phyloP scores from a whole-genome alignment of 1,140 invertebrate genomes.

The Conus ventricosus region DNA sequence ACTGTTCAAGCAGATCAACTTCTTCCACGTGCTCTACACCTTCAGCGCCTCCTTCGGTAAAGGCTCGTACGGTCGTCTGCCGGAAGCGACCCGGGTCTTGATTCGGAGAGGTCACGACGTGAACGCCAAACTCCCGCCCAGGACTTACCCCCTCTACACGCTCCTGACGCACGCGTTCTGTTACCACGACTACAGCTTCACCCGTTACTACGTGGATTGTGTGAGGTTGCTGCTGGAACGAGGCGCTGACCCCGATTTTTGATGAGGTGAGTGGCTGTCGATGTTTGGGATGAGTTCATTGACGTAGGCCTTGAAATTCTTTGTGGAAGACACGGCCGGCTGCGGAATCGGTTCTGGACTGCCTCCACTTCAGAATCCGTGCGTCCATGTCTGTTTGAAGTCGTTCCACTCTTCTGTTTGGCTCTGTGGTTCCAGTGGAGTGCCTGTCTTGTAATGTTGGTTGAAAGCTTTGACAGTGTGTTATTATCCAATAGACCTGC shows the following conservation, averaged over 20 bases:
- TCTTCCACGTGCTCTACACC: conserved; percentile 61
- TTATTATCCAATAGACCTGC: too few relatives aligned
- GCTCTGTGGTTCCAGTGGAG: too few relatives aligned
- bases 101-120: conserved; percentile 57
- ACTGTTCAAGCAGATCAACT: conserved; percentile 60
- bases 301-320: too few relatives aligned
- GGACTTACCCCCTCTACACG: conserved; percentile 65
- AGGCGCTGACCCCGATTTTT: conserved; percentile 63
- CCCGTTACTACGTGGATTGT: conserved; percentile 59
- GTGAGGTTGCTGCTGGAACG: conserved; percentile 52
- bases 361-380: too few relatives aligned
- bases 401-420: too few relatives aligned
- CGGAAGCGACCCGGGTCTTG: conserved; percentile 59
- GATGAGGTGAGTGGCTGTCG: conserved; percentile 50
- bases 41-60: conserved; percentile 52
- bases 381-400: too few relatives aligned
- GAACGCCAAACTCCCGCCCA: conserved; percentile 47
- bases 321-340: too few relatives aligned
- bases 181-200: conserved; percentile 57
- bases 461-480: too few relatives aligned
- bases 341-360: too few relatives aligned
- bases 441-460: too few relatives aligned
- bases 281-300: too few relatives aligned
- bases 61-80: conserved; percentile 50
- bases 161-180: conserved; percentile 58